Evolutionary conservation across 1,140 invertebrate species (phyloP).

Genomic region (Andricus grossulariae): DNA sequence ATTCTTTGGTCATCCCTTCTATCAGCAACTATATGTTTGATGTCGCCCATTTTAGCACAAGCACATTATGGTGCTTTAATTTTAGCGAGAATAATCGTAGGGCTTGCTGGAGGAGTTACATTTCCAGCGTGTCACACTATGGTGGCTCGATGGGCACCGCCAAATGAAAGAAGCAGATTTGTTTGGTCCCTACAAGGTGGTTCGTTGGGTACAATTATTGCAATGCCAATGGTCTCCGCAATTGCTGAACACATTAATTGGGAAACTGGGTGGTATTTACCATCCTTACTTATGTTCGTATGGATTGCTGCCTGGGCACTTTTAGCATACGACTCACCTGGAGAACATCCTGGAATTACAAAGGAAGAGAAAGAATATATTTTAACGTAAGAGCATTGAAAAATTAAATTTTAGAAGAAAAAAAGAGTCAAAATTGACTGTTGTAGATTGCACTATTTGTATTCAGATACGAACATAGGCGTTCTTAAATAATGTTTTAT

Average conservation of each 20-base stretch:
- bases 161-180: constrained; percentile 83
- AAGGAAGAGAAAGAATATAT: too few species aligned
- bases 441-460: too few species aligned
- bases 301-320: too few species aligned
- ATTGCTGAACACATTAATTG: constrained; percentile 81
- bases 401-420: too few species aligned
- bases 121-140: constrained; percentile 83
- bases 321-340: too few species aligned
- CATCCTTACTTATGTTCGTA: too few species aligned
- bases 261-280: constrained; percentile 78
- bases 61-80: constrained; percentile 54
- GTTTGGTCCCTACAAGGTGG: constrained; percentile 83
- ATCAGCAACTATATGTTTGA: constrained; percentile 80
- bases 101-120: constrained; percentile 77
- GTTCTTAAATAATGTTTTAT: constrained; percentile 73
- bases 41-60: constrained; percentile 79
- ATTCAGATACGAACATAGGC: too few species aligned
- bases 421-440: too few species aligned
- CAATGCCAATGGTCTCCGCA: constrained; percentile 81
- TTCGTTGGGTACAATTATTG: constrained; percentile 84
- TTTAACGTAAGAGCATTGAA: too few species aligned
- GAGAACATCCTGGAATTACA: too few species aligned
- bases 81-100: constrained; percentile 55
- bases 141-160: constrained; percentile 83
- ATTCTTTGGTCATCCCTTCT: constrained; percentile 80